phyloP scores from a whole-genome alignment of 1,140 invertebrate genomes.

The Apis dorsata region DNA sequence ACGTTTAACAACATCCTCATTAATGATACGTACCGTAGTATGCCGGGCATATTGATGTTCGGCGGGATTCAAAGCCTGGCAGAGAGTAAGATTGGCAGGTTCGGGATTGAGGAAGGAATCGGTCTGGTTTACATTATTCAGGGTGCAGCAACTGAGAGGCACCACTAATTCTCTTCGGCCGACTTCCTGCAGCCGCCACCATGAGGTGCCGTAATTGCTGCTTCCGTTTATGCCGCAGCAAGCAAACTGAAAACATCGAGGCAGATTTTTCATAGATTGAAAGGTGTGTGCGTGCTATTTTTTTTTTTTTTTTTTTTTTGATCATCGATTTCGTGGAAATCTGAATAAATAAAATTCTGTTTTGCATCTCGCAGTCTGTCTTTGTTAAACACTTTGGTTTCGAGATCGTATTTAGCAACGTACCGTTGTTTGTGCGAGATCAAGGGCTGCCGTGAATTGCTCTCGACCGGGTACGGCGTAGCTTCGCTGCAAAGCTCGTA shows the following conservation, averaged over 20 bases:
- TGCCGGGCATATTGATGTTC: constrained; percentile 84
- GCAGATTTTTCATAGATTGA: background rate
- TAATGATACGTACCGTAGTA: constrained; percentile 78
- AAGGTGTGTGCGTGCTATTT: constrained; percentile 8
- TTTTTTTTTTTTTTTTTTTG: background rate
- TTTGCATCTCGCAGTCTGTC: background rate
- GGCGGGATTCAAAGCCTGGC: constrained; percentile 84
- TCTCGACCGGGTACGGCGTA: constrained; percentile 87
- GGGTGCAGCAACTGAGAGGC: constrained; percentile 89
- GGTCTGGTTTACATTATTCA: constrained; percentile 82
- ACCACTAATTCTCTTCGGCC: constrained; percentile 86
- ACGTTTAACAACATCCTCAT: constrained; percentile 55
- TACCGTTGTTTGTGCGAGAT: constrained; percentile 86
- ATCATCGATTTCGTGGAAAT: background rate
- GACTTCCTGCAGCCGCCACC: constrained; percentile 88
- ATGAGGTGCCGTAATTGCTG: constrained; percentile 89
- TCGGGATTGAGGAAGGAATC: constrained; percentile 88
- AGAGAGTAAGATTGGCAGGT: constrained; percentile 85
- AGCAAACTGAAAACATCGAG: constrained; percentile 82
- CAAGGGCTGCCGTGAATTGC: constrained; percentile 90
- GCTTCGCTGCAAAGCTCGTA: constrained; percentile 86
- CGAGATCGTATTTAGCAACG: constrained; percentile 27
- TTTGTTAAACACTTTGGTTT: too few species aligned
- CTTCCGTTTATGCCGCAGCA: constrained; percentile 91
- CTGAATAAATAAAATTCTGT: background rate